Conservation (phyloP, 2,113 vertebrate genomes). For the Diadophis punctatus region DNA sequence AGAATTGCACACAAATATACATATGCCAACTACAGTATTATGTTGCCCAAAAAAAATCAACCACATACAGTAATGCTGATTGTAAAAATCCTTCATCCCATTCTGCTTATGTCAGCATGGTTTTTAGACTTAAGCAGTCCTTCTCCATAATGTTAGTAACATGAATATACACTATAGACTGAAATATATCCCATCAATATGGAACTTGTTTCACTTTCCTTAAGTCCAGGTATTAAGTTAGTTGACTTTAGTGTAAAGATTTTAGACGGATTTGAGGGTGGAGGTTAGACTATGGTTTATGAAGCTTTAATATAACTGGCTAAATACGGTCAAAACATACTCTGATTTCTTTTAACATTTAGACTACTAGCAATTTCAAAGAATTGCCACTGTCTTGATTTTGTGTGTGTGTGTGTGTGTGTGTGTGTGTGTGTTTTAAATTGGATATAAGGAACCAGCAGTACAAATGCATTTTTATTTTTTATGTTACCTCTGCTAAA, state of each 20-base stretch:
- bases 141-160: fast-evolving
- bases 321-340: slow-evolving; percentile 6
- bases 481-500: fast-evolving
- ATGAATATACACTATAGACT: not conserved
- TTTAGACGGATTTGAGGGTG: not conserved
- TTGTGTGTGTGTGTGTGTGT: not conserved
- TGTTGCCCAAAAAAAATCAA: not conserved
- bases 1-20: not conserved
- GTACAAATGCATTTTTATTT: not conserved
- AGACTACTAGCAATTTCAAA: slow-evolving; percentile 5
- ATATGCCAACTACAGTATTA: not conserved
- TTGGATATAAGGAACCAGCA: not conserved
- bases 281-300: slow-evolving; percentile 31
- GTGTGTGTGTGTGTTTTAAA: too few relatives aligned
- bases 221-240: slow-evolving; percentile 35
- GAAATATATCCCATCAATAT: not conserved
- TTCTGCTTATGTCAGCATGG: not conserved
- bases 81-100: not conserved
- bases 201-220: slow-evolving; percentile 29
- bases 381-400: slow-evolving; percentile 17
- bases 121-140: not conserved
- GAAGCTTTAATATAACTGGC: slow-evolving; percentile 29
- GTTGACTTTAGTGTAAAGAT: slow-evolving; percentile 17
- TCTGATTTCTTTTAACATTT: slow-evolving; percentile 36
- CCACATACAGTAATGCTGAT: not conserved